Percentiles rank a stretch among this genome's conserved stretches.
phyloP scores from a whole-genome alignment of 2,113 vertebrate genomes.

The Pomatostomus ruficeps region DNA sequence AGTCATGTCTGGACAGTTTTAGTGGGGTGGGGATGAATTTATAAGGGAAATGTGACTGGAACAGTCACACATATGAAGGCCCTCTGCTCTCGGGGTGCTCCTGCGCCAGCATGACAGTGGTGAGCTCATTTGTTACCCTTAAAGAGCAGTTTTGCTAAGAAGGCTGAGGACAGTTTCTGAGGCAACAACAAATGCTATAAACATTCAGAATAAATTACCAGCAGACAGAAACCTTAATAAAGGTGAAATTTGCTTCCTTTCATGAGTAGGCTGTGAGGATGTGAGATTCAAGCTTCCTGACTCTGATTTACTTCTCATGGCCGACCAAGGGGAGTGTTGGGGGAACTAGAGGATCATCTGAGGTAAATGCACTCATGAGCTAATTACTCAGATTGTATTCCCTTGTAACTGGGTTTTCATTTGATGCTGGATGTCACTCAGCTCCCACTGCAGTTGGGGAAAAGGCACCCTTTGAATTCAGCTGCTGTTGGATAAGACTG shows the following conservation, averaged over 20 bases:
- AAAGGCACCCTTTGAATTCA: background rate
- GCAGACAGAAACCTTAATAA: background rate
- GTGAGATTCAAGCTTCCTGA: background rate
- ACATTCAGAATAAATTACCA: background rate
- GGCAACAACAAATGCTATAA: background rate
- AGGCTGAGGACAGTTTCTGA: background rate
- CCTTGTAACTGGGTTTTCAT: background rate
- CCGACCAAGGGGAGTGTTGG: background rate
- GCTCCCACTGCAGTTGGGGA: background rate
- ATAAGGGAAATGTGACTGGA: background rate
- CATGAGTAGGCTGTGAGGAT: background rate
- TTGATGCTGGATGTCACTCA: background rate
- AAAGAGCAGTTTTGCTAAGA: background rate
- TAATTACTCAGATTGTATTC: background rate
- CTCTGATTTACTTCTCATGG: background rate
- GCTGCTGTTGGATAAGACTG: background rate
- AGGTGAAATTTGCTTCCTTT: background rate
- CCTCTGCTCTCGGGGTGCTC: background rate
- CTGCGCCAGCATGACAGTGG: background rate
- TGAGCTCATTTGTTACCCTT: rapidly evolving
- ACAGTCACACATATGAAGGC: rapidly evolving
- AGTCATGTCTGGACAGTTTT: background rate
- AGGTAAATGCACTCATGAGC: background rate
- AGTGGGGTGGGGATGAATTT: background rate
- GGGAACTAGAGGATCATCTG: background rate